Evolutionary conservation across 2,797 vertebrate species (phyloP).

Genomic region (Lagorchestes hirsutus): DNA sequence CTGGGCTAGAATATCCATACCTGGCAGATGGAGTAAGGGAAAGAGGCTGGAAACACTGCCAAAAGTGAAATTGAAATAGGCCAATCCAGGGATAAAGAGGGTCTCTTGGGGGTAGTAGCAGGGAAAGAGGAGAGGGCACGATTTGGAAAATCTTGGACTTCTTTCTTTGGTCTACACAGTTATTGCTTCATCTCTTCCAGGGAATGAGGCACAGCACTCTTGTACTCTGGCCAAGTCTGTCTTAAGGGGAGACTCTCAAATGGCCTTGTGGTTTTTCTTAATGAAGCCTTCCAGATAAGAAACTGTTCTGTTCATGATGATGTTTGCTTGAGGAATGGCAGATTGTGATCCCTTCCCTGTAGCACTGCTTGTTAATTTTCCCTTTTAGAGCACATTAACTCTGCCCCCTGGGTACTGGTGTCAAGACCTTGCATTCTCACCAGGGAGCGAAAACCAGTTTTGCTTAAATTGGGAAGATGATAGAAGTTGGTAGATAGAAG

Average conservation of each 20-base stretch:
- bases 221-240: background rate
- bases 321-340: background rate
- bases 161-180: background rate
- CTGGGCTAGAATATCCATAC: background rate
- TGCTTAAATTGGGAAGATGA: background rate
- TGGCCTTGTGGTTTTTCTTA: background rate
- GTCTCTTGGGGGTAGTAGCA: background rate
- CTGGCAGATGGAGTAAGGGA: background rate
- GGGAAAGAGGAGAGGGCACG: background rate
- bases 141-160: background rate
- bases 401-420: background rate
- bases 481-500: background rate
- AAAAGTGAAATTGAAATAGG: background rate
- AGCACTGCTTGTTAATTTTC: background rate
- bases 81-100: background rate
- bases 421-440: background rate
- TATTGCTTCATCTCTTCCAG: background rate
- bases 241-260: background rate
- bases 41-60: background rate
- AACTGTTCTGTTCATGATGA: background rate
- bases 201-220: background rate
- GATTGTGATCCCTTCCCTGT: background rate
- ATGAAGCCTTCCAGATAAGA: background rate
- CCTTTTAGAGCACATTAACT: background rate
- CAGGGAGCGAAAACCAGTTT: accelerated